phyloP scores from a whole-genome alignment of 2,113 vertebrate genomes.

The Leptobrachium leishanense region DNA sequence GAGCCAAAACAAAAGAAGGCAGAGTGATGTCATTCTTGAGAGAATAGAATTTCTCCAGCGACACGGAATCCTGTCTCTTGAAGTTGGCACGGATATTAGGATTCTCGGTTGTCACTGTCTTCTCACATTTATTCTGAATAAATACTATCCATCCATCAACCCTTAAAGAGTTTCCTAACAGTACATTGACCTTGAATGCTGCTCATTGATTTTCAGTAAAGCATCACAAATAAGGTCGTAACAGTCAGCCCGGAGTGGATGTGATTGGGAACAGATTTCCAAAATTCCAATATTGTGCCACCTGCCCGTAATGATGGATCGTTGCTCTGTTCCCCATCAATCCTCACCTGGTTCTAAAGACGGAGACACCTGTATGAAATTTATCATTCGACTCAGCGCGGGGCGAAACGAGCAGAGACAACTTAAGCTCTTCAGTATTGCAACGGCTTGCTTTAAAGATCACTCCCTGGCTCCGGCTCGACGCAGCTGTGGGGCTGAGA shows the following conservation, averaged over 20 bases:
- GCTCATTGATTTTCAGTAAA: slow-evolving; percentile 96
- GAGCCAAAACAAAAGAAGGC: slow-evolving; percentile 33
- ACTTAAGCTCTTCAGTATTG: slow-evolving; percentile 59
- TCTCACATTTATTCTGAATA: slow-evolving; percentile 78
- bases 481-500: slow-evolving; percentile 19
- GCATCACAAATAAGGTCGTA: slow-evolving; percentile 85
- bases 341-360: slow-evolving; percentile 77
- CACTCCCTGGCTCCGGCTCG: background rate
- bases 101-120: slow-evolving; percentile 79
- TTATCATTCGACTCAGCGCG: slow-evolving; percentile 77
- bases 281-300: slow-evolving; percentile 92
- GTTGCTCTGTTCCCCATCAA: slow-evolving; percentile 80
- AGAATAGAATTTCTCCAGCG: slow-evolving; percentile 48
- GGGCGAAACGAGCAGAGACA: slow-evolving; percentile 62
- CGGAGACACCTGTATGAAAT: slow-evolving; percentile 86
- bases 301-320: slow-evolving; percentile 93
- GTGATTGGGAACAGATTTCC: slow-evolving; percentile 92
- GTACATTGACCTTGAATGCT: slow-evolving; percentile 96
- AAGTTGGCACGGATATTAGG: slow-evolving; percentile 62
- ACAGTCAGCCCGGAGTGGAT: slow-evolving; percentile 82
- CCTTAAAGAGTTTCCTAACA: slow-evolving; percentile 96
- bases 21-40: slow-evolving; percentile 56
- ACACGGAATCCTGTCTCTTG: slow-evolving; percentile 60
- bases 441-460: slow-evolving; percentile 45
- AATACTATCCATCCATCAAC: slow-evolving; percentile 88